Percentiles rank a stretch among this genome's conserved stretches.
These are phyloP conservation scores for Ophion ventricosus DNA, from an alignment of 2,888 invertebrate species.

Conservation along the genomic window DNA sequence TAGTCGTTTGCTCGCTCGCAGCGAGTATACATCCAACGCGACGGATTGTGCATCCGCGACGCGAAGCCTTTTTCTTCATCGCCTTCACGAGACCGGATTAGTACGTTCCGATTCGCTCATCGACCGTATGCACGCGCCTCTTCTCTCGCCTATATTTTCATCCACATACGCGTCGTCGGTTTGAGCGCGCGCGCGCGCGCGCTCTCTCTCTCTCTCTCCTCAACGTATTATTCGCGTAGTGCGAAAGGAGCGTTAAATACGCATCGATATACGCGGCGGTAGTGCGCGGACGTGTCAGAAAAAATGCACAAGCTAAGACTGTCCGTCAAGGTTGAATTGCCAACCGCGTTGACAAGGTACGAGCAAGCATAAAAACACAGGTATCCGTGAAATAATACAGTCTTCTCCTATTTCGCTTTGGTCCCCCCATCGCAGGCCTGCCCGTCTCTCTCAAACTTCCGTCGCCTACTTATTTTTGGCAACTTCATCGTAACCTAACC, in stretches of 20 bases:
- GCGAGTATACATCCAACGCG: no score
- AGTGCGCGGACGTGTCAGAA: conserved; percentile 69
- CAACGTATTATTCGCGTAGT: background rate
- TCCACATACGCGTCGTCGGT: background rate
- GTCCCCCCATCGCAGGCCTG: background rate
- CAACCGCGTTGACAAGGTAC: conserved; percentile 81
- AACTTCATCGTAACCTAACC: background rate
- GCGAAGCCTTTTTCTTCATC: background rate
- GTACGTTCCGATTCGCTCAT: background rate
- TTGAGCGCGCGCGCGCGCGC: background rate
- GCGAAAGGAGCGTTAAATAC: conserved; percentile 7
- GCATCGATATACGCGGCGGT: conserved; percentile 22
- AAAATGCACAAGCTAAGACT: conserved; percentile 81
- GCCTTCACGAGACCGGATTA: background rate
- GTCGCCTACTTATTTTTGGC: background rate
- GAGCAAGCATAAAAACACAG: conserved; percentile 74
- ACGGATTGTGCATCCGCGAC: background rate
- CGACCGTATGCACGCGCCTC: background rate
- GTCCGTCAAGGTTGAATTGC: conserved; percentile 81
- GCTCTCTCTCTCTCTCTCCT: no score
- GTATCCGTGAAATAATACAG: conserved; percentile 67
- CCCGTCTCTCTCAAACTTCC: background rate
- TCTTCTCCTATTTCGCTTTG: conserved; percentile 19
- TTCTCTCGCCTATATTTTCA: background rate
- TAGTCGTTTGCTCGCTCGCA: no score